A percentile compares a stretch with the other conserved stretches of the same genome.
These are phyloP conservation scores for Rhadinocentrus ornatus DNA, from an alignment of 2,797 vertebrate genomes.

Conservation along the genomic window DNA sequence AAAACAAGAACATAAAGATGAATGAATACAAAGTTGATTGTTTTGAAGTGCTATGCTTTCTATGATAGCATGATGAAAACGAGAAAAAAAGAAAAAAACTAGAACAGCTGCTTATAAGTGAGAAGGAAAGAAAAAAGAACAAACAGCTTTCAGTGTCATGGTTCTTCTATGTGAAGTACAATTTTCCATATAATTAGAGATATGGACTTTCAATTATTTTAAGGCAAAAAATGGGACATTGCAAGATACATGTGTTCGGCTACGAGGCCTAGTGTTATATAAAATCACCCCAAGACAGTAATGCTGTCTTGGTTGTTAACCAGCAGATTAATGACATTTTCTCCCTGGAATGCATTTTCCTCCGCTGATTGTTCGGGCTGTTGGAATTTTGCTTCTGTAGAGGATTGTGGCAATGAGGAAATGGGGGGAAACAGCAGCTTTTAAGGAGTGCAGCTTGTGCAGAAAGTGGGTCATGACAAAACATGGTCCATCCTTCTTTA, in stretches of 20 bases:
- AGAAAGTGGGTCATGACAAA: constrained; percentile 6
- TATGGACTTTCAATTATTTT: constrained; percentile 68
- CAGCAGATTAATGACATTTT: constrained; percentile 46
- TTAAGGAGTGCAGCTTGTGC: constrained; percentile 24
- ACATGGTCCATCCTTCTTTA: constrained; percentile 1
- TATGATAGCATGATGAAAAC: not conserved
- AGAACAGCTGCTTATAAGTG: not conserved
- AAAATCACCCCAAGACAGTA: constrained; percentile 43
- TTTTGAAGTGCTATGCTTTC: not conserved
- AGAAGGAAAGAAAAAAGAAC: not conserved
- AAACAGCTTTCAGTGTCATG: not conserved
- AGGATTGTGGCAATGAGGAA: constrained; percentile 10
- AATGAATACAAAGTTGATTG: not conserved
- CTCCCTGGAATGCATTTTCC: constrained; percentile 40
- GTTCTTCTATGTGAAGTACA: constrained; percentile 30
- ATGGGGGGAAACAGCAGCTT: constrained; percentile 2
- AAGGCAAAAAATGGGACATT: constrained; percentile 36
- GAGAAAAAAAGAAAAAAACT: not conserved
- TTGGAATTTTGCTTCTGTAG: constrained; percentile 21
- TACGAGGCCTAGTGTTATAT: constrained; percentile 4
- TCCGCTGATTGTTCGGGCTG: constrained; percentile 17
- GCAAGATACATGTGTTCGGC: constrained; percentile 46
- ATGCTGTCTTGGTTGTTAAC: constrained; percentile 55
- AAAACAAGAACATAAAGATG: not conserved
- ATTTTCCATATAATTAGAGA: constrained; percentile 59